Percentiles rank a stretch among this genome's conserved stretches.
Conservation (phyloP, 2,888 invertebrate genomes). For the Melieria omissa region DNA sequence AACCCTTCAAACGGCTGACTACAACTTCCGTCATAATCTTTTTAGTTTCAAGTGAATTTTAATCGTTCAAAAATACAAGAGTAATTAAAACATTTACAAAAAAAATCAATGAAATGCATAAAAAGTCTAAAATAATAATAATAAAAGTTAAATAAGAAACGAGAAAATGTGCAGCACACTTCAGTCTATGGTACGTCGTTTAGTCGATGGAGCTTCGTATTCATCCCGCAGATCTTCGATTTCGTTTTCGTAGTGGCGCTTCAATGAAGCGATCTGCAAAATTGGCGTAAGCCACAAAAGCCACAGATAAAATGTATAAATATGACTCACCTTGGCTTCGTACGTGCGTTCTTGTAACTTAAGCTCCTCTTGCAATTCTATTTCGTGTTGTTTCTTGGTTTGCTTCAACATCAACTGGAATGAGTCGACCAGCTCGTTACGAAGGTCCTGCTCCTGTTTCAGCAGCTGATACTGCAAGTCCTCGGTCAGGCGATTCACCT, state of each 20-base stretch:
- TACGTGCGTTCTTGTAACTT: conserved; percentile 51
- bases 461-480: conserved; percentile 44
- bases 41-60: too few species aligned
- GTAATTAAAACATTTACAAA: too few species aligned
- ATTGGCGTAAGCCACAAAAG: neutral
- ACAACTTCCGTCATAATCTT: too few species aligned
- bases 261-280: conserved; percentile 47
- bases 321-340: conserved; percentile 52
- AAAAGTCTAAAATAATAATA: too few species aligned
- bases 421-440: conserved; percentile 57
- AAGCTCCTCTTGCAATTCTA: conserved; percentile 48
- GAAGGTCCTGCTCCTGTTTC: conserved; percentile 54
- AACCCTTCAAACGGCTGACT: too few species aligned
- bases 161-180: too few species aligned
- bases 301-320: neutral
- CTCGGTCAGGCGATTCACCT: conserved; percentile 41
- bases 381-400: conserved; percentile 49
- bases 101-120: too few species aligned
- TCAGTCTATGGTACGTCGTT: too few species aligned
- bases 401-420: conserved; percentile 51
- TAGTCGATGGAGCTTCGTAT: conserved; percentile 16
- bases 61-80: too few species aligned
- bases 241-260: conserved; percentile 45
- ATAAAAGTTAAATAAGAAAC: too few species aligned
- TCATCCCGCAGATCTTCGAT: conserved; percentile 44